These are phyloP conservation scores for Cirrhinus mrigala DNA, from an alignment of 2,797 vertebrate genomes.

Conservation along the genomic window DNA sequence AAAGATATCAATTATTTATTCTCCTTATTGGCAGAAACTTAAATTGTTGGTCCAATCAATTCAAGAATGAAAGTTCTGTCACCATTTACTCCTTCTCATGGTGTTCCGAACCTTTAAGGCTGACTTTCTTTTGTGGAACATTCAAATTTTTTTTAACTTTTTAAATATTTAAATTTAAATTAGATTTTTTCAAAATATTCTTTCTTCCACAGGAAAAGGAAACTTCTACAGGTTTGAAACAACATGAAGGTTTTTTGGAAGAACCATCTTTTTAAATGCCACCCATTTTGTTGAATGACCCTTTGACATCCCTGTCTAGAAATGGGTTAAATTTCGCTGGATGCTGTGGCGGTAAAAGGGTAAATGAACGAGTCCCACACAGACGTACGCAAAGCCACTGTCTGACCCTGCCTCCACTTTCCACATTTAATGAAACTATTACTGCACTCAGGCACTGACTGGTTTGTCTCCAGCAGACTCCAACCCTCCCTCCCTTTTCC, in stretches of 20 bases:
- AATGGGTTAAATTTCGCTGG: background rate
- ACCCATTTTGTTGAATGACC: background rate
- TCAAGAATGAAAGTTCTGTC: no score
- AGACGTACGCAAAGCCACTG: background rate
- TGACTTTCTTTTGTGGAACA: no score
- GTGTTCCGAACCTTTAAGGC: no score
- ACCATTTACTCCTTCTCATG: no score
- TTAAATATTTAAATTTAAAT: no score
- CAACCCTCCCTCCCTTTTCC: slow-evolving; percentile 21
- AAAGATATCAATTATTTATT: no score
- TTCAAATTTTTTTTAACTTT: no score
- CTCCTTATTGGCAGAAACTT: no score
- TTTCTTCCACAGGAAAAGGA: background rate
- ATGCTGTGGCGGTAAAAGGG: background rate
- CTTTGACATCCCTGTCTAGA: background rate
- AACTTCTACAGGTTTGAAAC: background rate
- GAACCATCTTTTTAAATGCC: background rate
- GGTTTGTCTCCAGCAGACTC: background rate
- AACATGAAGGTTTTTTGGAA: background rate
- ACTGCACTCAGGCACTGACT: slow-evolving; percentile 24
- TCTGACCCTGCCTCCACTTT: slow-evolving; percentile 43
- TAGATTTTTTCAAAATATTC: no score
- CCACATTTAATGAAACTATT: slow-evolving; percentile 45
- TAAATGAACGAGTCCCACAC: slow-evolving; percentile 28
- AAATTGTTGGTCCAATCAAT: no score